Base-by-base conservation (phyloP, 2,113 vertebrate genomes). In the Antennarius striatus region DNA sequence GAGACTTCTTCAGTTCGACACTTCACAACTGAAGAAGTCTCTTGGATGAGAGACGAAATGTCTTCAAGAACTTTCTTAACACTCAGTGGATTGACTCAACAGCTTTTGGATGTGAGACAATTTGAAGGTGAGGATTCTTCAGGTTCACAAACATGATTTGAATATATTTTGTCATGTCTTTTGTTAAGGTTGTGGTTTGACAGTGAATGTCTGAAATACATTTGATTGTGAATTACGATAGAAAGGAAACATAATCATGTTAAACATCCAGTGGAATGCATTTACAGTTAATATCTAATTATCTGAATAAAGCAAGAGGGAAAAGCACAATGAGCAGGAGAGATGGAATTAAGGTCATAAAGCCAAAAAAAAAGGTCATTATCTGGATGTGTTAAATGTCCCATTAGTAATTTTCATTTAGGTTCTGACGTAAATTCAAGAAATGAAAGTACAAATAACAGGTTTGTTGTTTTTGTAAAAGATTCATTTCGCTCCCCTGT, bases 401-500 rank as follows among this genome's bases (percentile, higher is more conserved):
- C 12, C 22, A 17, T 63, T 17, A 42, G 6, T 47, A 0, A 22
- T 16, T 59, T 13, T 8, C 28, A 3, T 48, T 65, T 36, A 5
- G 32, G 32, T 36, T 5, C 4, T 36, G 32, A 36, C 32, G 32
- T 36, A 36, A 36, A 36, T 36, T 36, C 16, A 52, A 40, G 7
- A 16, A 9, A 48, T 57, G 0, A 16, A 50, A 22, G 15, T 43
- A 10, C 17, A 42, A 32, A 53, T 1, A 29, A 5, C 16, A 3
- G 0, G n/a, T 5, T 0, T 10, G 39, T n/a, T 32, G 15, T 8
- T 13, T 14, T 29, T 0, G 22, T 39, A 28, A 30, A 10, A 59
- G 57, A 51, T 32, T 52, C 56, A 71, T 47, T 43, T 46, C 28
- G n/a, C 83, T 80, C 73, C 15, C 88, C 74, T 72, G 81, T 89